Percentiles rank a stretch among this genome's conserved stretches.
These are phyloP conservation scores for Carassius carassius DNA, from an alignment of 2,113 vertebrate species.

Conservation along the genomic window DNA sequence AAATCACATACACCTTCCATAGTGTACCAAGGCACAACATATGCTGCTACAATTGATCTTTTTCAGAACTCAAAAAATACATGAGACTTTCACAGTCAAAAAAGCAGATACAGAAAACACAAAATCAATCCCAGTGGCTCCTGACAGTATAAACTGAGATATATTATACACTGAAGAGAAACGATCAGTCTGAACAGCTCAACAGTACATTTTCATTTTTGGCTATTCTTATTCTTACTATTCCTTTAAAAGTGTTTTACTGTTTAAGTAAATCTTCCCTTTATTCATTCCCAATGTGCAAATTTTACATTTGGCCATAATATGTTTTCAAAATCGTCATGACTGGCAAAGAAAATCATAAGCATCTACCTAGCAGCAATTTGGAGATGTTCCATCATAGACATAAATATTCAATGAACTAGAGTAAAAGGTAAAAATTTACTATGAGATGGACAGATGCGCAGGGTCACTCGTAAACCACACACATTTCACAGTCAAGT, in stretches of 20 bases:
- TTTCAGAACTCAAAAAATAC: neutral
- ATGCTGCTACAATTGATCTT: neutral
- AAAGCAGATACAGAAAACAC: too few species aligned
- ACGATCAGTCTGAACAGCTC: too few species aligned
- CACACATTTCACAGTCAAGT: slow-evolving; percentile 14
- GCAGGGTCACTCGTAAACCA: neutral
- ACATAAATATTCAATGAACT: slow-evolving; percentile 34
- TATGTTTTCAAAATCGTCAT: neutral
- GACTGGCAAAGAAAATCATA: neutral
- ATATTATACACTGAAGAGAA: too few species aligned
- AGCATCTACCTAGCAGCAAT: slow-evolving; percentile 22
- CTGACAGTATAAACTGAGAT: neutral
- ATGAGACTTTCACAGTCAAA: too few species aligned
- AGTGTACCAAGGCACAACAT: neutral
- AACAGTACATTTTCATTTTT: neutral
- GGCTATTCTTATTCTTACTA: neutral
- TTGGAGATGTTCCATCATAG: slow-evolving; percentile 11
- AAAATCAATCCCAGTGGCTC: too few species aligned
- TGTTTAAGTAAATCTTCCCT: neutral
- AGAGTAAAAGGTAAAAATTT: neutral
- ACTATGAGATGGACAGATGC: slow-evolving; percentile 26
- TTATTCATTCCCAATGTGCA: neutral
- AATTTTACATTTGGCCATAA: neutral
- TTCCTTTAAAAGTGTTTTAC: neutral
- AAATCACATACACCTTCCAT: neutral